Evolutionary conservation across 2,113 vertebrate genomes (phyloP).

Genomic region (Clarias magur): DNA sequence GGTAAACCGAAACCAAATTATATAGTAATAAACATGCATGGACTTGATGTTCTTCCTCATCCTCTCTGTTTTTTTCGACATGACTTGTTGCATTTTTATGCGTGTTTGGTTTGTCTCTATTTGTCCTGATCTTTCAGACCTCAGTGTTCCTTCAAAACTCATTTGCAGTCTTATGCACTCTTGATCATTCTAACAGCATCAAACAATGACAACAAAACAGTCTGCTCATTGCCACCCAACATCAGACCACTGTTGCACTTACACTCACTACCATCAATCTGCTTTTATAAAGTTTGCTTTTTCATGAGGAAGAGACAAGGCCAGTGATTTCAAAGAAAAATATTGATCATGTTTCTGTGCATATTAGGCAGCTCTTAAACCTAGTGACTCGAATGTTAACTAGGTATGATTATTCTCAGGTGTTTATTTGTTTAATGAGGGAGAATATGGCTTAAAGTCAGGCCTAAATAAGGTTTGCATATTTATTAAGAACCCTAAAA

Average conservation of each 20-base stretch:
- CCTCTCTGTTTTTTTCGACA: background rate
- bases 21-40: background rate
- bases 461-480: no score
- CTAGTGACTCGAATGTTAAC: no score
- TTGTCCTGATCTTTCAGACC: background rate
- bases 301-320: background rate
- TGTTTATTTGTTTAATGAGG: no score
- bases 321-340: background rate
- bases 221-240: constrained; percentile 65
- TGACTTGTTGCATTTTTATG: background rate
- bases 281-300: background rate
- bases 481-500: no score
- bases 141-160: background rate
- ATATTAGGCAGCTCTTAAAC: no score
- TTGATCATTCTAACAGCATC: background rate
- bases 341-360: no score
- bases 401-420: no score
- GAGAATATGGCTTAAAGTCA: no score
- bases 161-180: background rate
- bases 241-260: background rate
- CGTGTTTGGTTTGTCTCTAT: background rate
- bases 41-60: background rate
- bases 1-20: constrained; percentile 69
- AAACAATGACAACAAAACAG: background rate
- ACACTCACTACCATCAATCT: background rate